Percentiles rank a stretch among this genome's conserved stretches.
phyloP scores from a whole-genome alignment of 2,888 invertebrate genomes.

The Thereva nobilitata region DNA sequence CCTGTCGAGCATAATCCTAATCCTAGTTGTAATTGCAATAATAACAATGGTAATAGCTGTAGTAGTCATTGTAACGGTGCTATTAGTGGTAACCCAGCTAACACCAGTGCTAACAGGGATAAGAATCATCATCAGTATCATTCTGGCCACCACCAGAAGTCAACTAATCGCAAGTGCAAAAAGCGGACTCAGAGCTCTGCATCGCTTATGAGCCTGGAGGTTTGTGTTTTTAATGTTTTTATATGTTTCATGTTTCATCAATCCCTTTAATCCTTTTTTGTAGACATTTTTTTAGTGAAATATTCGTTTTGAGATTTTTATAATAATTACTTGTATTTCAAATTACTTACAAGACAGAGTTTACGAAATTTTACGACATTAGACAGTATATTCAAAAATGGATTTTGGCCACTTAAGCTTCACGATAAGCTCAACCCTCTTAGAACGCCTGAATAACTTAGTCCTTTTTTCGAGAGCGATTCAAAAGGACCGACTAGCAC shows the following conservation, averaged over 20 bases:
- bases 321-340: too few relatives aligned
- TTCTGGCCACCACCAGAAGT: constrained; percentile 18
- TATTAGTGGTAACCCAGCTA: constrained; percentile 38
- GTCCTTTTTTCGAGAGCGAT: too few relatives aligned
- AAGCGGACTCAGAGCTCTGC: constrained; percentile 42
- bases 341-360: too few relatives aligned
- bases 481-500: too few relatives aligned
- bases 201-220: constrained; percentile 45
- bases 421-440: too few relatives aligned
- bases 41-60: constrained; percentile 37
- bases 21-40: constrained; percentile 38
- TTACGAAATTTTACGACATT: too few relatives aligned
- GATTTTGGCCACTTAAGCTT: too few relatives aligned
- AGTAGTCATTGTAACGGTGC: constrained; percentile 40
- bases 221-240: constrained; percentile 38
- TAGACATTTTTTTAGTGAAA: not conserved
- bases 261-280: constrained; percentile 11
- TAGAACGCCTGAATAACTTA: too few relatives aligned
- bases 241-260: not conserved
- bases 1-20: constrained; percentile 18
- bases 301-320: too few relatives aligned
- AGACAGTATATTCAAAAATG: too few relatives aligned
- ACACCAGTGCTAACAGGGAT: constrained; percentile 33
- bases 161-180: constrained; percentile 34
- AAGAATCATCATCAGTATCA: constrained; percentile 25